Conservation (phyloP, 2,797 vertebrate genomes). For the Gobionotothen gibberifrons region DNA sequence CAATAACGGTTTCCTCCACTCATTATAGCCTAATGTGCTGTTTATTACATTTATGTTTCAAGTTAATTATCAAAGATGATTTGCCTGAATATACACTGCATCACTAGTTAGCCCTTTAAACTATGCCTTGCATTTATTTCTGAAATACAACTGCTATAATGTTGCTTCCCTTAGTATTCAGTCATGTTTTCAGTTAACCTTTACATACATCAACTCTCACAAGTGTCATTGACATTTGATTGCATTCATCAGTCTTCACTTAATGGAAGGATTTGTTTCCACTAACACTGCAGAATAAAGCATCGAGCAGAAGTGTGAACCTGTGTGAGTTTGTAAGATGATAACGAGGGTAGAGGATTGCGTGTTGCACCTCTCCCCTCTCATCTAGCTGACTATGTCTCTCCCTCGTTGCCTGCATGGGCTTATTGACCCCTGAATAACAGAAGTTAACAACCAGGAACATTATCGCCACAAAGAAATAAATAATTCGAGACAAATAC, state of each 20-base stretch:
- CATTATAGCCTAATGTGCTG: not conserved
- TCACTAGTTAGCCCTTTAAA: not conserved
- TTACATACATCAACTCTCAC: not conserved
- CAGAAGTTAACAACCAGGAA: constrained; percentile 56
- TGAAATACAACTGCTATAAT: not conserved
- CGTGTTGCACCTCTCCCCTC: constrained; percentile 26
- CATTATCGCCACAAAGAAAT: constrained; percentile 26
- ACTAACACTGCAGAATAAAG: constrained; percentile 25
- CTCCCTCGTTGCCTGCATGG: not conserved
- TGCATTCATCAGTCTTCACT: constrained; percentile 13
- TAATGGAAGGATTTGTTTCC: constrained; percentile 22
- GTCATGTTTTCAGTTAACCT: not conserved
- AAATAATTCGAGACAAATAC: constrained; percentile 14
- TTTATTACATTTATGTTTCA: not conserved
- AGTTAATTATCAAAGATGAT: not conserved
- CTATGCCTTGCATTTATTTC: not conserved
- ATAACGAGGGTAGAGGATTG: constrained; percentile 41
- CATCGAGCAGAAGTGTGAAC: constrained; percentile 42
- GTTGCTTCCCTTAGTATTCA: not conserved
- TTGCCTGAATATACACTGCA: not conserved
- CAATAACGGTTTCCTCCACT: not conserved
- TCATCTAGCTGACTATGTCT: constrained; percentile 29
- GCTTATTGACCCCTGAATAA: constrained; percentile 69
- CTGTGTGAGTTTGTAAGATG: constrained; percentile 50
- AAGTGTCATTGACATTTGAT: constrained; percentile 19